Percentiles rank a stretch among this genome's conserved stretches.
Conservation (phyloP, 2,888 invertebrate species). For the Hemicrepidius hirtus region DNA sequence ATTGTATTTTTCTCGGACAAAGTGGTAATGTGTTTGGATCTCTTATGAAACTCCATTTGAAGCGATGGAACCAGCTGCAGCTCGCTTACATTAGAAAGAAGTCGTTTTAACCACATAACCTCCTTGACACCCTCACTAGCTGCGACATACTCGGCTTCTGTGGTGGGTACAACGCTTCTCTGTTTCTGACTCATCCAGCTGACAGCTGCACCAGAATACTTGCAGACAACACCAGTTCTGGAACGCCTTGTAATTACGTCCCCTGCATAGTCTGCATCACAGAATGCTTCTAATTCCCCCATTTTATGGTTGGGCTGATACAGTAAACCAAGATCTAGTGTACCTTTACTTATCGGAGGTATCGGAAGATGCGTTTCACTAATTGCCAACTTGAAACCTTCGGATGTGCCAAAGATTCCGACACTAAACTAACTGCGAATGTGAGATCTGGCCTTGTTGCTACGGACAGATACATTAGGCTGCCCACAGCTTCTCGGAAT, state of each 20-base stretch:
- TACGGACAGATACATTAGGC: constrained; percentile 52
- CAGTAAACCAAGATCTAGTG: constrained; percentile 31
- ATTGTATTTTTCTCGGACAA: constrained; percentile 47
- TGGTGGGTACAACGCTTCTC: constrained; percentile 59
- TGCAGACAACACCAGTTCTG: constrained; percentile 46
- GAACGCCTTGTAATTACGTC: constrained; percentile 43
- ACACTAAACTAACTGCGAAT: background rate
- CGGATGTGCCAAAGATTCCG: background rate
- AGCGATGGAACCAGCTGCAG: background rate
- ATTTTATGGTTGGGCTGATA: constrained; percentile 10
- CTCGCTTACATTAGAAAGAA: constrained; percentile 36
- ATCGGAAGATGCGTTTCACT: constrained; percentile 48
- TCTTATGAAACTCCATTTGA: constrained; percentile 46
- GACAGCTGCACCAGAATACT: constrained; percentile 57
- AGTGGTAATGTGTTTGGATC: constrained; percentile 52
- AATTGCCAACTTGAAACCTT: constrained; percentile 36
- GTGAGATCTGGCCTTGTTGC: constrained; percentile 51
- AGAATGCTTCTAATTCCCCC: constrained; percentile 44
- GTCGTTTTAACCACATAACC: constrained; percentile 58
- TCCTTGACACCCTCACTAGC: constrained; percentile 60
- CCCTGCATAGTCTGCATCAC: constrained; percentile 54
- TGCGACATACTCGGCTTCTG: constrained; percentile 60
- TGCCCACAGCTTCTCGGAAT: constrained; percentile 55
- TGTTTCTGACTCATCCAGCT: constrained; percentile 61
- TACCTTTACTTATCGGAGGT: constrained; percentile 49